Evolutionary conservation across 2,113 vertebrate genomes (phyloP).

Genomic region (Grallaria varia): DNA sequence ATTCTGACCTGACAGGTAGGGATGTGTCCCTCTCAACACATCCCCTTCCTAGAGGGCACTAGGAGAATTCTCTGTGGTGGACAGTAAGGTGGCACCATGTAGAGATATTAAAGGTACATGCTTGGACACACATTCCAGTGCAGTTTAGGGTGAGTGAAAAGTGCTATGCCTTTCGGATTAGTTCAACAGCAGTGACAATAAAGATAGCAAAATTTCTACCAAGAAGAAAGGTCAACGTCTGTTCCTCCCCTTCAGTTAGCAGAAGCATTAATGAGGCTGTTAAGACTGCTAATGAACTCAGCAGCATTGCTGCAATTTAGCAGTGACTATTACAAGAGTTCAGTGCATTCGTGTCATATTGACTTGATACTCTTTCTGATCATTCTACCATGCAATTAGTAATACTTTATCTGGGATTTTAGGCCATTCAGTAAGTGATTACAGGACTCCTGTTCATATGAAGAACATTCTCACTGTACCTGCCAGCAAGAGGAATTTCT

Average conservation of each 20-base stretch:
- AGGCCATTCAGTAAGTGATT: background rate
- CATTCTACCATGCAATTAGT: background rate
- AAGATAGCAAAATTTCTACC: background rate
- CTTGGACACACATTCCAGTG: background rate
- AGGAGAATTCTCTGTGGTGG: background rate
- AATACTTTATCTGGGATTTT: background rate
- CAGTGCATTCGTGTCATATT: background rate
- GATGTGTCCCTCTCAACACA: background rate
- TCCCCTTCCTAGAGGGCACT: background rate
- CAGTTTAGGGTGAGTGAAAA: background rate
- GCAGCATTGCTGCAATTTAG: background rate
- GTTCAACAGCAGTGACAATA: background rate
- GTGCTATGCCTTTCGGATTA: background rate
- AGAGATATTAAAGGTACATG: background rate
- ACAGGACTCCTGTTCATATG: background rate
- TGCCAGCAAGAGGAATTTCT: background rate
- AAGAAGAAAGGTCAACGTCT: background rate
- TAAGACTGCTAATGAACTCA: background rate
- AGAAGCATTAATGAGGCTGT: background rate
- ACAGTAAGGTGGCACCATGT: background rate
- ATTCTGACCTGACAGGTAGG: constrained; percentile 87
- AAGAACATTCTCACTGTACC: background rate
- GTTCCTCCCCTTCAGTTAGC: background rate
- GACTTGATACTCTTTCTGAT: background rate
- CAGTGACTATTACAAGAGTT: background rate